Conservation (phyloP, 2,888 invertebrate species). For the Plagiodera versicolora region DNA sequence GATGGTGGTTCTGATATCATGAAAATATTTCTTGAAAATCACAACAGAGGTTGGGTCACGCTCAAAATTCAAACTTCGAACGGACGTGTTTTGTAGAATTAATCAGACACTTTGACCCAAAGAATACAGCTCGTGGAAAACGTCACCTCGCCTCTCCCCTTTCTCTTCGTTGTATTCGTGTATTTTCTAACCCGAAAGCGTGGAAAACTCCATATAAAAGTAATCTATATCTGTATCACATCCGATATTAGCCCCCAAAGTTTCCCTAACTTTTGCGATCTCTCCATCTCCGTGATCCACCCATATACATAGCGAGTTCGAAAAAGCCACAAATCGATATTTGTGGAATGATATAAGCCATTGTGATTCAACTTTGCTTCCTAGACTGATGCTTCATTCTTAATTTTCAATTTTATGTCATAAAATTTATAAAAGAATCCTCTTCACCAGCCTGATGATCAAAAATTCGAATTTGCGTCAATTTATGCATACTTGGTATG, state of each 20-base stretch:
- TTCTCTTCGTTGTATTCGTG: constrained; percentile 6
- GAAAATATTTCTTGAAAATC: neutral
- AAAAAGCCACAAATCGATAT: neutral
- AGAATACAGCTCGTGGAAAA: constrained; percentile 4
- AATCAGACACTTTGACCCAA: neutral
- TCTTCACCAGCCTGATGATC: too few species aligned
- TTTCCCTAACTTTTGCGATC: constrained; percentile 28
- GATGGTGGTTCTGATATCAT: too few species aligned
- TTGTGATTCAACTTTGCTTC: too few species aligned
- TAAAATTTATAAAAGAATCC: too few species aligned
- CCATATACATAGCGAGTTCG: neutral
- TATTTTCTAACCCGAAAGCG: constrained; percentile 9
- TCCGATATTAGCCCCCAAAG: constrained; percentile 30
- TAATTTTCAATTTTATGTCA: too few species aligned
- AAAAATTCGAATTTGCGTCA: too few species aligned
- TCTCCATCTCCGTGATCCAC: constrained; percentile 6
- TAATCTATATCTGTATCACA: constrained; percentile 19
- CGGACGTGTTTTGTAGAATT: neutral
- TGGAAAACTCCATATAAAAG: constrained; percentile 23
- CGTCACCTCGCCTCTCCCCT: constrained; percentile 1
- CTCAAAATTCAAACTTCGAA: neutral
- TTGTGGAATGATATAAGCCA: too few species aligned
- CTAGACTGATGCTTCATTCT: too few species aligned
- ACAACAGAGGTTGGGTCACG: neutral
- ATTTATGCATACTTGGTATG: too few species aligned